These are phyloP conservation scores for Caenorhabditis plicata DNA, from an alignment of 2,888 invertebrate species.

Conservation along the genomic window DNA sequence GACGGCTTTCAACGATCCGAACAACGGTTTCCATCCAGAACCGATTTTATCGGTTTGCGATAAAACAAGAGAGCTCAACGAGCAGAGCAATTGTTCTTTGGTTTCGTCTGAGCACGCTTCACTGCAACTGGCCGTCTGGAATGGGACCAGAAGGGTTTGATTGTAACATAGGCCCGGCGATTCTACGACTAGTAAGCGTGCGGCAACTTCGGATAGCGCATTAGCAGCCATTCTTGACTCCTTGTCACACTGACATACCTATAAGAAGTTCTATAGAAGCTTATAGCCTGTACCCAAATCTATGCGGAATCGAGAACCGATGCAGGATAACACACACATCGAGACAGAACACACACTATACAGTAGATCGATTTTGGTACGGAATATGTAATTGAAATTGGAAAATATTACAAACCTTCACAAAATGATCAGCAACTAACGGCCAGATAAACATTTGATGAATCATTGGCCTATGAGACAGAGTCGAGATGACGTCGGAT, in stretches of 20 bases:
- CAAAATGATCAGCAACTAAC: conserved; percentile 86
- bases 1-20: conserved; percentile 87
- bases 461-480: conserved; percentile 68
- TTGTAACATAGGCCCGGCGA: conserved; percentile 50
- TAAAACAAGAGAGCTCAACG: conserved; percentile 92
- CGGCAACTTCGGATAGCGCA: conserved; percentile 40
- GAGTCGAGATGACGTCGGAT: conserved; percentile 37
- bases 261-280: no score
- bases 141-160: conserved; percentile 49
- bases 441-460: conserved; percentile 91
- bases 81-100: conserved; percentile 87
- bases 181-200: conserved; percentile 34
- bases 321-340: no score
- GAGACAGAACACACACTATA: no score
- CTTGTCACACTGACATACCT: conserved; percentile 68
- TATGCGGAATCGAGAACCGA: no score
- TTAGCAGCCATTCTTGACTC: conserved; percentile 38
- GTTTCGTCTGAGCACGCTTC: conserved; percentile 91
- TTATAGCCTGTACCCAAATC: no score
- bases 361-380: no score
- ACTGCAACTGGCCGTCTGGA: conserved; percentile 71
- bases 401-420: no score
- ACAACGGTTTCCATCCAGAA: conserved; percentile 81
- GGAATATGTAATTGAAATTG: no score
- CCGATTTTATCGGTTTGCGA: conserved; percentile 72